These are phyloP conservation scores for Drepanosiphum platanoidis DNA, from an alignment of 2,888 invertebrate genomes.

Conservation along the genomic window DNA sequence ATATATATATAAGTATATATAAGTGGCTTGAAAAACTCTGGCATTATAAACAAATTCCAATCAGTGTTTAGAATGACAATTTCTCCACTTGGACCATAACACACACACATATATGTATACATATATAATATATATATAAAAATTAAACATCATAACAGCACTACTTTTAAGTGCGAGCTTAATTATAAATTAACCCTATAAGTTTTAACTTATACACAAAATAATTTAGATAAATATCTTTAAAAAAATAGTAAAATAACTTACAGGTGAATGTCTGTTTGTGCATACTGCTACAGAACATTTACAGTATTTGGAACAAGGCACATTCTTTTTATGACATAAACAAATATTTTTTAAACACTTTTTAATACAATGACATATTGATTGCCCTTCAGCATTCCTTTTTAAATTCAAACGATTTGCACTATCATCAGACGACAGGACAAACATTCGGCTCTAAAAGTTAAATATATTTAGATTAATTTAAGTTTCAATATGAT, in stretches of 20 bases:
- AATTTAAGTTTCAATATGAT: neutral
- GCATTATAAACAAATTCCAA: no score
- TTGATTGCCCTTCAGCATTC: conserved; percentile 48
- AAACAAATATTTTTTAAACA: conserved; percentile 60
- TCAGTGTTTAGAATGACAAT: no score
- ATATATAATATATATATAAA: no score
- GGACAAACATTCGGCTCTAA: conserved; percentile 51
- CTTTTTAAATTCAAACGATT: conserved; percentile 48
- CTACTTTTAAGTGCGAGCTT: no score
- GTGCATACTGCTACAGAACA: conserved; percentile 43
- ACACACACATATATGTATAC: no score
- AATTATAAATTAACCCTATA: no score
- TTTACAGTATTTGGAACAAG: conserved; percentile 55
- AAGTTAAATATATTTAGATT: neutral
- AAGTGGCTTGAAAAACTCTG: no score
- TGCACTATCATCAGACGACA: conserved; percentile 18
- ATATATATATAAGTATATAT: no score
- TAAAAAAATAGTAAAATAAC: neutral
- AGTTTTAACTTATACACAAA: no score
- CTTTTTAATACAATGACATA: conserved; percentile 56
- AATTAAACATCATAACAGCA: no score
- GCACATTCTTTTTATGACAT: conserved; percentile 53
- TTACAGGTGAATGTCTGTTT: conserved; percentile 47
- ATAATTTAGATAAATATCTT: neutral
- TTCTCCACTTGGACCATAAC: no score